These are phyloP conservation scores for Morbakka virulenta DNA, from an alignment of 30 jellyfish, hydroid and myxozoan species.

Conservation along the genomic window DNA sequence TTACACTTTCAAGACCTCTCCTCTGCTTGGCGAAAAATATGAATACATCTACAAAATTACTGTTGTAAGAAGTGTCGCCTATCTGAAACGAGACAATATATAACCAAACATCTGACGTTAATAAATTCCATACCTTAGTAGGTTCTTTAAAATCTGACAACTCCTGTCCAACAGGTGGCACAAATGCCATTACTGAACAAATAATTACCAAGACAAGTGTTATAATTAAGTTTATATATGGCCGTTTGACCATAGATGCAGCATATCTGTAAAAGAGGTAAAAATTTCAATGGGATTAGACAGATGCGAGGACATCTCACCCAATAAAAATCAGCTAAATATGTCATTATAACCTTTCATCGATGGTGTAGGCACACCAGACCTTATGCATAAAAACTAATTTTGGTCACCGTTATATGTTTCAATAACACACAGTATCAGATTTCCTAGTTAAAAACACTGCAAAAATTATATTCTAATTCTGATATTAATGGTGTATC, in stretches of 20 bases:
- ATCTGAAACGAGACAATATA: neutral
- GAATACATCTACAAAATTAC: neutral
- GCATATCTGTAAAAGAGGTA: constrained; percentile 52
- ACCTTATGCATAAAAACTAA: too few species aligned
- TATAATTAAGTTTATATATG: constrained; percentile 52
- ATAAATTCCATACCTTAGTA: constrained; percentile 65
- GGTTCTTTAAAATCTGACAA: constrained; percentile 89
- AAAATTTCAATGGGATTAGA: neutral
- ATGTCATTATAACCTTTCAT: too few species aligned
- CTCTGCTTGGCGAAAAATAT: neutral
- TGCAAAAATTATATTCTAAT: too few species aligned
- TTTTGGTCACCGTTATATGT: too few species aligned
- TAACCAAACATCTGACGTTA: neutral
- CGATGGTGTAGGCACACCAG: too few species aligned
- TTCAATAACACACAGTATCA: too few species aligned
- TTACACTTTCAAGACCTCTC: neutral
- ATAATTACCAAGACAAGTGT: constrained; percentile 27
- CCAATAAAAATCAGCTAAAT: too few species aligned
- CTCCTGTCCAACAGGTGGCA: constrained; percentile 67
- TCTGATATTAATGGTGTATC: too few species aligned
- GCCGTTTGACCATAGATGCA: constrained; percentile 67
- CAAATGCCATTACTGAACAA: constrained; percentile 59
- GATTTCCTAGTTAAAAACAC: too few species aligned
- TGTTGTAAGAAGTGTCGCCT: neutral
- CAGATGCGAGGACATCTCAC: too few species aligned